Conservation (phyloP, 2,797 vertebrate genomes). For the Parauchenoglanis ngamensis region DNA sequence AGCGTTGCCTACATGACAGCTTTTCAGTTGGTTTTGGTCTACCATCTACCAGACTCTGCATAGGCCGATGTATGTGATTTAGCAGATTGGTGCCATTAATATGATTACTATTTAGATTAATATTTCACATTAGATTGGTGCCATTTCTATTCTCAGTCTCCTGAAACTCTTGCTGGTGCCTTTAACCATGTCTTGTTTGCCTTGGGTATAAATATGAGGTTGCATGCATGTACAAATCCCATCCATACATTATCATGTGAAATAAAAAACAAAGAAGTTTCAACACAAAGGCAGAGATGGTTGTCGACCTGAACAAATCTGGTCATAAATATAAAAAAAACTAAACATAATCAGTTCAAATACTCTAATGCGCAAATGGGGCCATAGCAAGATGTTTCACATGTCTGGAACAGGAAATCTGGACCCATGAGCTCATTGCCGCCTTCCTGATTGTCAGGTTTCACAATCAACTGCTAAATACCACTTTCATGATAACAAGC, state of each 20-base stretch:
- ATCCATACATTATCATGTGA: neutral
- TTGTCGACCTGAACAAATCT: neutral
- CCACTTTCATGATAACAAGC: neutral
- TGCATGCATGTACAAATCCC: neutral
- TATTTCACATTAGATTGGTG: neutral
- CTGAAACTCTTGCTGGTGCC: neutral
- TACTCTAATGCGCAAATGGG: neutral
- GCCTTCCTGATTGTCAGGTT: neutral
- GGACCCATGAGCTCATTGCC: neutral
- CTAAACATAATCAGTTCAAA: neutral
- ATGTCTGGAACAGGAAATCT: no score
- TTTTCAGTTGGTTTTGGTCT: neutral
- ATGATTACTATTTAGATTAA: no score
- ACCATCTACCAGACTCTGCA: no score
- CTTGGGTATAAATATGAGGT: neutral
- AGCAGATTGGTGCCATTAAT: neutral
- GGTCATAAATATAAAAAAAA: neutral
- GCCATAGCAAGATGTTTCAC: neutral
- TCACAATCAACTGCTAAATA: neutral
- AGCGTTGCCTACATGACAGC: neutral
- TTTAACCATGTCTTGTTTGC: neutral
- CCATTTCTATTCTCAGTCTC: neutral
- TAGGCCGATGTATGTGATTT: neutral
- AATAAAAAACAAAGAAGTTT: neutral
- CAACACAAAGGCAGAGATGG: neutral